These are phyloP conservation scores for Chorisops tibialis DNA, from an alignment of 2,888 invertebrate genomes.

Conservation along the genomic window DNA sequence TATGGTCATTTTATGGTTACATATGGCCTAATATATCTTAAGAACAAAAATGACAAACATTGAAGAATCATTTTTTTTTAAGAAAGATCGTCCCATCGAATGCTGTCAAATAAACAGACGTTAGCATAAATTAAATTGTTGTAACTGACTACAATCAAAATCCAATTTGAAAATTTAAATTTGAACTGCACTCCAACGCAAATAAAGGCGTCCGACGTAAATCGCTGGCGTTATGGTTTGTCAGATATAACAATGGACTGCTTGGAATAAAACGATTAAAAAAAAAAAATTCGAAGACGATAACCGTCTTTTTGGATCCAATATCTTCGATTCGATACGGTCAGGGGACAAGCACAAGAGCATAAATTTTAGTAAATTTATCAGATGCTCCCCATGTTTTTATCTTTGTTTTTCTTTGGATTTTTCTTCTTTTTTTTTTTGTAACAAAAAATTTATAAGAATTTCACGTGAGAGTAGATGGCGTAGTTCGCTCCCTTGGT, in stretches of 20 bases:
- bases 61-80: too few relatives aligned
- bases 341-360: not conserved
- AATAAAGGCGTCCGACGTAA: not conserved
- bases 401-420: too few relatives aligned
- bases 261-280: not conserved
- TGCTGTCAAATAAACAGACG: conserved; percentile 20
- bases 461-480: not conserved
- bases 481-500: too few relatives aligned
- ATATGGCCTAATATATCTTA: too few relatives aligned
- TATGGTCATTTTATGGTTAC: not conserved
- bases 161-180: conserved; percentile 21
- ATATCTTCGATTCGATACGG: not conserved
- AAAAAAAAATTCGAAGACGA: too few relatives aligned
- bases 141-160: conserved; percentile 19
- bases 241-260: not conserved
- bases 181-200: not conserved
- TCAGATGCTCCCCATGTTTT: not conserved
- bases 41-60: too few relatives aligned
- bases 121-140: conserved; percentile 15
- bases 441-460: not conserved
- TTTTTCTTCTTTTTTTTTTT: not conserved
- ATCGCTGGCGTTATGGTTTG: not conserved
- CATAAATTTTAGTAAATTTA: not conserved
- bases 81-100: conserved; percentile 1
- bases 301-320: not conserved